phyloP scores from a whole-genome alignment of 2,888 invertebrate species.

The Dysmachus trigonus region DNA sequence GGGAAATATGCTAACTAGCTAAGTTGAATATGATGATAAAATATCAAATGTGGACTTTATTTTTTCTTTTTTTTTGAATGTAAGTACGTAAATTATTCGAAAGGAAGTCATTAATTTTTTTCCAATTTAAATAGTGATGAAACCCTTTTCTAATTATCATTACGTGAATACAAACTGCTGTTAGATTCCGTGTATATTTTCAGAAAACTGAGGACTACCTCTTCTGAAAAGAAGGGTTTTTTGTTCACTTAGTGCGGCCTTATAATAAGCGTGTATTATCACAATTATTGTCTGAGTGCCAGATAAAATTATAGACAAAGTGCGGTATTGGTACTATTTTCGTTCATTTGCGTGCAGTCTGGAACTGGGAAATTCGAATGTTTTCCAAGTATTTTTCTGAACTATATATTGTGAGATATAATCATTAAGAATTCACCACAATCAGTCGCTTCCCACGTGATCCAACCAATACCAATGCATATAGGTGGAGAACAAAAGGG shows the following conservation, averaged over 20 bases:
- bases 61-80: too few species aligned
- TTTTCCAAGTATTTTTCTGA: neutral
- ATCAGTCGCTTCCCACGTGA: neutral
- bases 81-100: too few species aligned
- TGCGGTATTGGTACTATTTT: neutral
- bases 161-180: too few species aligned
- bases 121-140: neutral
- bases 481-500: neutral
- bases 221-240: neutral
- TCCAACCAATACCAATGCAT: neutral
- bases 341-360: neutral
- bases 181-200: neutral
- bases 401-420: neutral
- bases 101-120: neutral
- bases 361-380: neutral
- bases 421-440: neutral
- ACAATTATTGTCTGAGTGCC: neutral
- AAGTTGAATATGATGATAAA: too few species aligned
- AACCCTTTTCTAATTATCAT: too few species aligned
- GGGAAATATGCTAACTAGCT: too few species aligned
- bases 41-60: too few species aligned
- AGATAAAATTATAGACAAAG: neutral
- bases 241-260: neutral
- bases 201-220: neutral
- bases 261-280: neutral